A percentile compares a stretch with the other conserved stretches of the same genome.
These are phyloP conservation scores for Notarius quadriscutis DNA, from an alignment of 2,113 vertebrate species.

Conservation along the genomic window DNA sequence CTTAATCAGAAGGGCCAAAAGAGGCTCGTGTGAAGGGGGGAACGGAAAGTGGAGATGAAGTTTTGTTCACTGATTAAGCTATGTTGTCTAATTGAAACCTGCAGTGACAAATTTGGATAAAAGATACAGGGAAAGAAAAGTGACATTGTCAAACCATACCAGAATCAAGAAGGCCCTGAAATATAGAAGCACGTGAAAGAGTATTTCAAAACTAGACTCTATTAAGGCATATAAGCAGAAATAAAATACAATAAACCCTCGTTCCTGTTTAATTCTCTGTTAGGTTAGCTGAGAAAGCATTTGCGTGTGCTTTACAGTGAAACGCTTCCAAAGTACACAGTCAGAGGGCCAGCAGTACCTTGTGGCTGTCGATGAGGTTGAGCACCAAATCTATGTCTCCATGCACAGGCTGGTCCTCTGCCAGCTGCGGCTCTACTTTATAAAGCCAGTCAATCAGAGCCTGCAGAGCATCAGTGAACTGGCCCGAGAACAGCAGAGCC, in stretches of 20 bases:
- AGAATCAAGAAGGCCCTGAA: slow-evolving; percentile 10
- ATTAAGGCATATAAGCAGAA: not conserved
- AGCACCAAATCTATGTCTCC: slow-evolving; percentile 97
- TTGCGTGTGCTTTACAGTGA: not conserved
- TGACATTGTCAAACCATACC: slow-evolving; percentile 8
- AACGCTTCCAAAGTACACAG: not conserved
- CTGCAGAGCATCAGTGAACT: slow-evolving; percentile 96
- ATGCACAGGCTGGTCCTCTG: slow-evolving; percentile 95
- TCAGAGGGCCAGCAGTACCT: slow-evolving; percentile 73
- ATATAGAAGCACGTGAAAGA: not conserved
- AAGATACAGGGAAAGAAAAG: not conserved
- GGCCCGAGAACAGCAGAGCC: slow-evolving; percentile 93
- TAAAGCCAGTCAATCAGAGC: slow-evolving; percentile 98
- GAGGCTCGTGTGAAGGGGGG: not conserved
- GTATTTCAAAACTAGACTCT: not conserved
- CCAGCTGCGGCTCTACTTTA: slow-evolving; percentile 92
- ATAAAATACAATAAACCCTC: not conserved
- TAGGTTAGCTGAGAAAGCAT: not conserved
- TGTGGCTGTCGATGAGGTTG: slow-evolving; percentile 96
- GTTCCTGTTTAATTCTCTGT: not conserved
- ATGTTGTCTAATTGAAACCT: slow-evolving; percentile 41
- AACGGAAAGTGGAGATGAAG: slow-evolving; percentile 20
- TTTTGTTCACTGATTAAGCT: slow-evolving; percentile 28
- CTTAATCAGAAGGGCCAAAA: slow-evolving; percentile 1
- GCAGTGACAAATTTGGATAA: slow-evolving; percentile 15